phyloP scores from a whole-genome alignment of 2,113 vertebrate genomes.

The Nothocercus julius region DNA sequence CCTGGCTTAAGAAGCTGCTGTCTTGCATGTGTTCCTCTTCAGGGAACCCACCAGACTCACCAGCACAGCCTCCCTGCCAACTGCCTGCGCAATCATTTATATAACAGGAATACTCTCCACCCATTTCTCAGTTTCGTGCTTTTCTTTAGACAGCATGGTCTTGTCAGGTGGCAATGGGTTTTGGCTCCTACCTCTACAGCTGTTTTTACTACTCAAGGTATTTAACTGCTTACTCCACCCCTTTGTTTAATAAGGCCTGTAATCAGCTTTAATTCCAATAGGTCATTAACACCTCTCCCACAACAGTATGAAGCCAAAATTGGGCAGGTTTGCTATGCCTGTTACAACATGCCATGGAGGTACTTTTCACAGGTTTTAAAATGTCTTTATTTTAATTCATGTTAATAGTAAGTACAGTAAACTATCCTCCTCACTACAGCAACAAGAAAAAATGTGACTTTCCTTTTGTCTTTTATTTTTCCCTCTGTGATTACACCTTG shows the following conservation, averaged over 20 bases:
- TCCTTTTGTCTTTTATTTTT: neutral
- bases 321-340: conserved; percentile 31
- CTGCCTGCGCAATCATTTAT: neutral
- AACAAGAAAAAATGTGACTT: neutral
- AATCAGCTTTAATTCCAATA: conserved; percentile 52
- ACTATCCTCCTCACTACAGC: neutral
- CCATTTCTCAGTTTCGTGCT: neutral
- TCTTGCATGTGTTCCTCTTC: fast-evolving
- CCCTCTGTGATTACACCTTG: neutral
- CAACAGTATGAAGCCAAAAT: conserved; percentile 7
- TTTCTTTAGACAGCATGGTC: neutral
- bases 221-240: conserved; percentile 45
- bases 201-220: conserved; percentile 19
- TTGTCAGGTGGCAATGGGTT: neutral
- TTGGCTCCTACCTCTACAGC: neutral
- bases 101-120: neutral
- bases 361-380: conserved; percentile 38
- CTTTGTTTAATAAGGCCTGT: conserved; percentile 49
- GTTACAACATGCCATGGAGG: conserved; percentile 21
- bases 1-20: neutral
- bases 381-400: conserved; percentile 28
- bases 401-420: neutral
- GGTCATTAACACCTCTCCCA: conserved; percentile 59
- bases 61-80: neutral
- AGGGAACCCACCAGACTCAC: neutral